These are phyloP conservation scores for Synanthedon myopaeformis DNA, from an alignment of 2,888 invertebrate species.

Conservation along the genomic window DNA sequence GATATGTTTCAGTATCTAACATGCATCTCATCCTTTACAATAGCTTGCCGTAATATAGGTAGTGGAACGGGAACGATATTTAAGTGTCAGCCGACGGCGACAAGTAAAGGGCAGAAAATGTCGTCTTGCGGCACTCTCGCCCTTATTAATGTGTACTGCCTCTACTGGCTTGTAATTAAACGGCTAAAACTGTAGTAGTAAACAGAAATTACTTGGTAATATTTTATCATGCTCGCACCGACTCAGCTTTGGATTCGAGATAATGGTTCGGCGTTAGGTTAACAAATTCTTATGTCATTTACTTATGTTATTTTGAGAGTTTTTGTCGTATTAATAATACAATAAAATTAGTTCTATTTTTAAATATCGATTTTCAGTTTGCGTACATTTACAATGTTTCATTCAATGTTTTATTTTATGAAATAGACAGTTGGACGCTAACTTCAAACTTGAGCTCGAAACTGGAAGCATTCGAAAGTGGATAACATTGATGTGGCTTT, in stretches of 20 bases:
- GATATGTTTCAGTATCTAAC: too few relatives aligned
- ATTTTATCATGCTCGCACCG: neutral
- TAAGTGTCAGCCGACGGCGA: constrained; percentile 24
- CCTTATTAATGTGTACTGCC: constrained; percentile 18
- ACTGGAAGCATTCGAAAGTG: too few relatives aligned
- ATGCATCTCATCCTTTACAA: too few relatives aligned
- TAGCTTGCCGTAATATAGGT: constrained; percentile 15
- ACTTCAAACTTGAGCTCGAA: too few relatives aligned
- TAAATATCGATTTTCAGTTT: too few relatives aligned
- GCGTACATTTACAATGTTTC: too few relatives aligned
- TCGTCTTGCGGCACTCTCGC: constrained; percentile 14
- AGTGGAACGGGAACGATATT: constrained; percentile 20
- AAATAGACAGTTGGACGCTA: too few relatives aligned
- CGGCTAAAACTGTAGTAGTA: neutral
- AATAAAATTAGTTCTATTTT: too few relatives aligned
- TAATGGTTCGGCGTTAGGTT: neutral
- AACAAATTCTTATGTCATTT: neutral
- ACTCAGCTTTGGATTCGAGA: neutral
- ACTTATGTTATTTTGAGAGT: too few relatives aligned
- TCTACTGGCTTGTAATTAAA: constrained; percentile 6
- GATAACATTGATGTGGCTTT: too few relatives aligned
- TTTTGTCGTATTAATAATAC: too few relatives aligned
- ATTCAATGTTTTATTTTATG: too few relatives aligned
- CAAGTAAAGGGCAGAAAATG: constrained; percentile 26
- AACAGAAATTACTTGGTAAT: neutral